phyloP scores from a whole-genome alignment of 2,888 invertebrate genomes.

The Leistus spinibarbis region DNA sequence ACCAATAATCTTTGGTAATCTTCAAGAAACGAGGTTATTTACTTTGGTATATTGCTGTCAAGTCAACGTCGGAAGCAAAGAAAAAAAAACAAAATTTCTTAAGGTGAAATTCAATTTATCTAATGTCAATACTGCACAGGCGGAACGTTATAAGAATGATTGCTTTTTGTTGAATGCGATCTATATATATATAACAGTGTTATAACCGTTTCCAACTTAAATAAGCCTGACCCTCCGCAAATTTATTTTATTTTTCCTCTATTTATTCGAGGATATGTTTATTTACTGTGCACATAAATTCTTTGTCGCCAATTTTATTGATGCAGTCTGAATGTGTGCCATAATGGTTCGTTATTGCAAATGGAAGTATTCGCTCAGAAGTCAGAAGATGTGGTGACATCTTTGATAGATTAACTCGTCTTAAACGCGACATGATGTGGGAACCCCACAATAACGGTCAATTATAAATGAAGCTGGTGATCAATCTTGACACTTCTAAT shows the following conservation, averaged over 20 bases:
- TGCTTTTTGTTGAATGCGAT: not conserved
- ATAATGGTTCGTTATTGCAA: too few relatives aligned
- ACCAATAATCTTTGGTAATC: not conserved
- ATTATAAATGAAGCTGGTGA: not conserved
- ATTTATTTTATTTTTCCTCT: not conserved
- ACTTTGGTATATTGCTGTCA: not conserved
- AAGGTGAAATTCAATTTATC: slow-evolving; percentile 37
- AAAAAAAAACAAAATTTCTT: slow-evolving; percentile 11
- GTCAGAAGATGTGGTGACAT: too few relatives aligned
- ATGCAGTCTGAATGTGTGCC: too few relatives aligned
- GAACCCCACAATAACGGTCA: not conserved
- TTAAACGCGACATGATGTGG: not conserved
- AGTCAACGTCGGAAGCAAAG: slow-evolving; percentile 3
- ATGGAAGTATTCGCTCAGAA: not conserved
- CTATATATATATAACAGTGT: not conserved
- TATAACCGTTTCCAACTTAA: not conserved
- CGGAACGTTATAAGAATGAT: not conserved
- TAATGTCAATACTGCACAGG: slow-evolving; percentile 25
- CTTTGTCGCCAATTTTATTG: not conserved
- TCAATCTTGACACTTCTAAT: not conserved
- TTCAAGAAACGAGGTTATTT: too few relatives aligned
- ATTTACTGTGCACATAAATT: not conserved
- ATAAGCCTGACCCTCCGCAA: not conserved
- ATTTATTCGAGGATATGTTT: not conserved
- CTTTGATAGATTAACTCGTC: not conserved